These are phyloP conservation scores for Palloptera scutellata DNA, from an alignment of 2,888 invertebrate species.

Conservation along the genomic window DNA sequence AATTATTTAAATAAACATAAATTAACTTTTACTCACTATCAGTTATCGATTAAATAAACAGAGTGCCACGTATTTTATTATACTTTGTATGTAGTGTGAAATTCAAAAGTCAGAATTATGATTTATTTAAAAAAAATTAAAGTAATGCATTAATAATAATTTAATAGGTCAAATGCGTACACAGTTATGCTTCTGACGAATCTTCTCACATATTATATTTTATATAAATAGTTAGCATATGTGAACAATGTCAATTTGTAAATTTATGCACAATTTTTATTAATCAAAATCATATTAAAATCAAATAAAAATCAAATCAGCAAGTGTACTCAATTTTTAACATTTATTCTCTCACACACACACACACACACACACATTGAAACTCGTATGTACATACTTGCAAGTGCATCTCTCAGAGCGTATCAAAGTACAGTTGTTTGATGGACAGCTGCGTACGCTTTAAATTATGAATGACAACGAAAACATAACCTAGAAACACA, in stretches of 20 bases:
- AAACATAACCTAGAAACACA: too few species aligned
- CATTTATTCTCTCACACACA: background rate
- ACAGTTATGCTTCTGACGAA: background rate
- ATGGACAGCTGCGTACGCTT: background rate
- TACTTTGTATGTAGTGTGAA: too few species aligned
- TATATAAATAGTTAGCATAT: constrained; percentile 12
- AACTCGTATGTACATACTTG: too few species aligned
- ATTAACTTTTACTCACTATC: background rate
- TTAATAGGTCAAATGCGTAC: constrained; percentile 20
- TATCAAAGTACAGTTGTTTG: background rate
- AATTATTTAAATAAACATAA: too few species aligned
- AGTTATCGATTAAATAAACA: constrained; percentile 16
- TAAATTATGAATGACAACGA: too few species aligned
- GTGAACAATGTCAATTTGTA: constrained; percentile 19
- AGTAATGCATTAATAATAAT: background rate
- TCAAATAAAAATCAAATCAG: constrained; percentile 30
- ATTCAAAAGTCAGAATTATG: too few species aligned
- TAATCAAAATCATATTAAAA: constrained; percentile 41
- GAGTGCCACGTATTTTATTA: too few species aligned
- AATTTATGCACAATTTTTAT: constrained; percentile 41
- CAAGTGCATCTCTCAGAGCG: background rate
- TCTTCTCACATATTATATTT: constrained; percentile 19
- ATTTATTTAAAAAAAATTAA: too few species aligned
- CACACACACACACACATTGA: too few species aligned
- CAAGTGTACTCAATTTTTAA: constrained; percentile 19